A percentile compares a stretch with the other conserved stretches of the same genome.
phyloP scores from a whole-genome alignment of 2,113 vertebrate genomes.

The Epinephelus moara region DNA sequence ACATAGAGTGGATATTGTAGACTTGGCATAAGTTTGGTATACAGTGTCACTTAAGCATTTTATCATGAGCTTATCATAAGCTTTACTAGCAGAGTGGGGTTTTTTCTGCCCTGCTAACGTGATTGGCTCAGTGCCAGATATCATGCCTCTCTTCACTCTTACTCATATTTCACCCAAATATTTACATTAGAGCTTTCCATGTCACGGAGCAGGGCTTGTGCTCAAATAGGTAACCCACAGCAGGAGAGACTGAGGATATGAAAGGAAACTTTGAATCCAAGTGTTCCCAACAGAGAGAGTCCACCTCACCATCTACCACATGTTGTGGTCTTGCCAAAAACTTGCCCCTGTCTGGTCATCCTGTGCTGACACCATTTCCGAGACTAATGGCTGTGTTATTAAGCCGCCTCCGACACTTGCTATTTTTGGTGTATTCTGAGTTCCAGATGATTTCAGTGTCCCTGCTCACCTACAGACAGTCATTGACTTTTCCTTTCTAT shows the following conservation, averaged over 20 bases:
- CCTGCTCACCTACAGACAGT: background rate
- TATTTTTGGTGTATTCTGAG: background rate
- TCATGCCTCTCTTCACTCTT: conserved; percentile 16
- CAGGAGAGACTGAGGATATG: background rate
- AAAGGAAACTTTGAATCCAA: background rate
- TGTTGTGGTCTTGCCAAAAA: background rate
- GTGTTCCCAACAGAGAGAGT: background rate
- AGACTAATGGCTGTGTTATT: background rate
- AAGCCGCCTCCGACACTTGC: background rate
- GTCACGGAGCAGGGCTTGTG: background rate
- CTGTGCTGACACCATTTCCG: background rate
- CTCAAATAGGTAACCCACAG: conserved; percentile 4
- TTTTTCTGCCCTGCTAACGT: background rate
- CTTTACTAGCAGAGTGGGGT: background rate
- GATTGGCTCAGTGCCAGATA: conserved; percentile 11
- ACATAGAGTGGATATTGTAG: conserved; percentile 3
- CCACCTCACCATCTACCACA: background rate
- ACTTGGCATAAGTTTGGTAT: conserved; percentile 34
- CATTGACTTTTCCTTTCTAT: background rate
- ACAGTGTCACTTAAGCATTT: conserved; percentile 44
- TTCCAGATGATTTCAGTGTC: background rate
- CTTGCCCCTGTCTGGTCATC: background rate
- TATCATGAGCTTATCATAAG: conserved; percentile 34
- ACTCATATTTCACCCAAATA: conserved; percentile 44
- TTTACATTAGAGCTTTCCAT: conserved; percentile 28